Base-by-base conservation (phyloP, 2,113 vertebrate genomes). In the Hassar affinis region DNA sequence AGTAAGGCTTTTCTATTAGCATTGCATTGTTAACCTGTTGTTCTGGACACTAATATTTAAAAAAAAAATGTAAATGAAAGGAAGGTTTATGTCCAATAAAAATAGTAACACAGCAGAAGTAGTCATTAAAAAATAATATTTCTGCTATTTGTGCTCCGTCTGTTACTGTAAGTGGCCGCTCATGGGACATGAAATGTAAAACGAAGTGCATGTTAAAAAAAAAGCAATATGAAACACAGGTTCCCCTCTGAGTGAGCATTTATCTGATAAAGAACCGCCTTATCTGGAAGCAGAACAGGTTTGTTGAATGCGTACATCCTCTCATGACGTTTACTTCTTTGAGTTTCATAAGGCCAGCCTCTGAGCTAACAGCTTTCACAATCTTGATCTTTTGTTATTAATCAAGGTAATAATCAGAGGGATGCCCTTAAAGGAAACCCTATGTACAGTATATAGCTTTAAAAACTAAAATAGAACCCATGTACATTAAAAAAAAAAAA, bases 401-500 rank as follows among this genome's bases (percentile, higher is more conserved):
- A 52, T 54, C 30, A 80, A 68, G 80, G 11, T 51, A 57, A 51
- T 33, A 33, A 56, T 84, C 74, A 78, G 82, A 84, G 38, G 52
- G 64, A 59, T 57, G 62, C 62, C 77, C 66, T 72, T 79, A 71
- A 61, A 61, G 64, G 54, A 79, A 61, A 79, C 35, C 72, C 25
- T 49, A 22, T 18, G 25, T 42, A 51, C 10, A 11, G 12, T 51
- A 14, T 14, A 17, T 20, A 51, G 81, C 18, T 33, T 75, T 47
- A 82, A 72, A n/a, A 81, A 72, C 14, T 22, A 72, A 57, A n/a
- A 84, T 51, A 38, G 22, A 85, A 62, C 57, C 0, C 15, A 10
- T 47, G 77, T 61, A 69, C 22, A 68, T 27, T 35, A 54, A 64
- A 82, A 78, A 78, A 86, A 49, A 51, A 56, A 91, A 88, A 88